Base-by-base conservation (phyloP, 2,113 vertebrate species). In the Rhineura floridana region DNA sequence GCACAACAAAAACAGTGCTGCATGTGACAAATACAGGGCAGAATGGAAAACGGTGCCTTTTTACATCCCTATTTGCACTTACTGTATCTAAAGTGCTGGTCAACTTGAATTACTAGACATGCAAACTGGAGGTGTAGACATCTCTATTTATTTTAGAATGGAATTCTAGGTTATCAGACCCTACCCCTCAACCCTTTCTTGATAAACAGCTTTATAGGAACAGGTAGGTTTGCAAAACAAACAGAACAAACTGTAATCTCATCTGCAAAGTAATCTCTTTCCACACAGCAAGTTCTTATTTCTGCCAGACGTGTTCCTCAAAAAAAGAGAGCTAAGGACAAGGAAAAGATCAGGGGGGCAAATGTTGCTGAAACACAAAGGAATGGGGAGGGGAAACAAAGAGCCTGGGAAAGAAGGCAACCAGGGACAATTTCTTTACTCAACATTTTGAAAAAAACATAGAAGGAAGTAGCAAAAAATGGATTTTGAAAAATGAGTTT, bases 1-100 rank as follows among this genome's bases (percentile, higher is more conserved):
- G n/a, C n/a, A n/a, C n/a, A n/a, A n/a, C n/a, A n/a, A n/a, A n/a
- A n/a, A n/a, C n/a, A n/a, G n/a, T n/a, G n/a, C n/a, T n/a, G n/a
- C n/a, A n/a, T n/a, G n/a, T n/a, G n/a, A n/a, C n/a, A n/a, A n/a
- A n/a, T n/a, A n/a, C n/a, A n/a, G n/a, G n/a, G n/a, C n/a, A n/a
- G n/a, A n/a, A n/a, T n/a, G n/a, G n/a, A n/a, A n/a, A n/a, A n/a
- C n/a, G n/a, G n/a, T n/a, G n/a, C n/a, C n/a, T n/a, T n/a, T n/a
- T n/a, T n/a, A n/a, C n/a, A n/a, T n/a, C n/a, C n/a, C n/a, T 15
- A 0, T 0, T 86, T 36, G 44, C 86, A 67, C 0, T 0, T 0
- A 4, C 59, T 17, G 42, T 19, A 89, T 13, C 11, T 73, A 39
- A 65, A 65, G 28, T 11, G 15, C 3, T 62, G 0, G 0, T 13